phyloP scores from a whole-genome alignment of 1,140 invertebrate genomes.

The Pissodes strobi region DNA sequence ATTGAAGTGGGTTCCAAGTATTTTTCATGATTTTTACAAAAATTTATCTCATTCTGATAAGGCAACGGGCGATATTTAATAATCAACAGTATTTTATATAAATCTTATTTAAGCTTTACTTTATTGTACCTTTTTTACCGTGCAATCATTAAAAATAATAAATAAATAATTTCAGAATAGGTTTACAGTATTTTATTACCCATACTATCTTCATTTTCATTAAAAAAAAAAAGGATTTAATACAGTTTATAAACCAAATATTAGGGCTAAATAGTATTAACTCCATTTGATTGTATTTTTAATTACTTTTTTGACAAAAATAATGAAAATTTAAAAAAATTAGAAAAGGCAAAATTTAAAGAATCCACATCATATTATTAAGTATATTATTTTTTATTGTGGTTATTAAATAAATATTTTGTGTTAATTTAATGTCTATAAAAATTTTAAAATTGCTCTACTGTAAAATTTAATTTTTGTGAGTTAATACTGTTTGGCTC shows the following conservation, averaged over 20 bases:
- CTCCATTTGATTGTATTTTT: background rate
- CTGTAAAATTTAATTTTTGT: background rate
- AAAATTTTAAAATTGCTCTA: background rate
- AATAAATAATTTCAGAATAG: background rate
- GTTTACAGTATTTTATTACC: background rate
- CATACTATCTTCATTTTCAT: background rate
- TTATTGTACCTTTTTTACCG: background rate
- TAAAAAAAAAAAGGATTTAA: background rate
- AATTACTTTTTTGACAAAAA: background rate
- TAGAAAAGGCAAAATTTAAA: background rate
- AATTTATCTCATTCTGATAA: constrained; percentile 5
- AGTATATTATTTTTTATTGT: background rate
- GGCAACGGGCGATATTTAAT: background rate
- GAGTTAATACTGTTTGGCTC: background rate
- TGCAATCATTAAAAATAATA: background rate
- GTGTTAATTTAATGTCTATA: background rate
- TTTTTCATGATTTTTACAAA: background rate
- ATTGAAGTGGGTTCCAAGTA: too few species aligned
- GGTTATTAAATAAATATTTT: background rate
- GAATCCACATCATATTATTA: background rate
- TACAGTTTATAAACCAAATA: background rate
- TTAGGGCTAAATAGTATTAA: background rate
- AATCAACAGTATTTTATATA: background rate
- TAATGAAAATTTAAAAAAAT: background rate
- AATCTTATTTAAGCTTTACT: too few species aligned